Base-by-base conservation (phyloP, 37 sponge, comb jelly and placozoan genomes). In the Corticium candelabrum region DNA sequence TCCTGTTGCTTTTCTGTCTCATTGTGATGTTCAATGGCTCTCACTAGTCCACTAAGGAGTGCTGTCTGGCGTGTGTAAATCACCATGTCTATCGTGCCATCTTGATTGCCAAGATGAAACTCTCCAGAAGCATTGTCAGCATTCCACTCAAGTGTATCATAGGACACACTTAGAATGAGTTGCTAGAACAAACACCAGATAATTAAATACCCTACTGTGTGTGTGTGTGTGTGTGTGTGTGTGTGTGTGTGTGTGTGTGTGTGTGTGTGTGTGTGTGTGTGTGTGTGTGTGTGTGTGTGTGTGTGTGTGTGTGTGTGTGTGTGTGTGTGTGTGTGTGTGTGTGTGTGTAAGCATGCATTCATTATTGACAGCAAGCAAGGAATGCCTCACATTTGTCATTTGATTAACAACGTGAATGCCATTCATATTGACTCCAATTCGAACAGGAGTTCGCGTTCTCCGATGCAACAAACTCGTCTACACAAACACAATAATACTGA, bases 401-500 rank as follows among this genome's bases (percentile, higher is more conserved):
- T 29, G 3, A 39, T 67, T 79, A 35, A 84, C 37, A 29, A 87
- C 27, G 72, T 87, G 88, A 38, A 87, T 79, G 5, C 88, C 88
- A 3, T 5, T 32, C 1, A 68, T 67, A 73, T 84, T 87, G 73
- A 87, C 38, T 37, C 82, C 89, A 39, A 88, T 33, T 21, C 69
- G 40, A 29, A 87, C 82, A 35, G 78, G 74, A 27, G 57, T 39
- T 35, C 78, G 76, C 11, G 11, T 50, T 11, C 62, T 11, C 21
- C 62, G 11, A 27, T 50, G 62, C 15, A 50, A 50, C 11, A 50
- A 50, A 11, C 15, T 27, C 11, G 62, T 50, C 62, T 50, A 50
- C 21, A 50, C 15, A 50, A 50, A 50, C 11, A 50, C 11, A 50
- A 50, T 11, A 27, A 27, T 21, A 50, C 62, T 27, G 21, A 11